Evolutionary conservation across 2,113 vertebrate species (phyloP).

Genomic region (Phrynosoma platyrhinos): DNA sequence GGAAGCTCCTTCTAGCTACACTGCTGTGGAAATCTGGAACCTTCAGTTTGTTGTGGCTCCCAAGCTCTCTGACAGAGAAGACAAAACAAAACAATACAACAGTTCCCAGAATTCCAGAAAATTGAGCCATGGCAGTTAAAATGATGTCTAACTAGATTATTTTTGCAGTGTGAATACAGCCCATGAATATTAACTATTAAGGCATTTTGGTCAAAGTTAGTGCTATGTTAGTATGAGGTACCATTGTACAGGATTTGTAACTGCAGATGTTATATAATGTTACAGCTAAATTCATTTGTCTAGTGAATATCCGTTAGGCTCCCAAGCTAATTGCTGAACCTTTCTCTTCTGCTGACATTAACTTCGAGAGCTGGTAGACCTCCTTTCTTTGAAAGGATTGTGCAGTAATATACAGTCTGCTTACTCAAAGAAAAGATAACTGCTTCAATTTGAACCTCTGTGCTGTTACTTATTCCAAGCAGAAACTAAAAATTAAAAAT

Average conservation of each 20-base stretch:
- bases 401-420: neutral
- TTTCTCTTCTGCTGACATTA: neutral
- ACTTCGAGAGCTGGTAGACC: neutral
- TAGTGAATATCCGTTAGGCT: neutral
- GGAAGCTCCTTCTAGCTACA: too few relatives aligned
- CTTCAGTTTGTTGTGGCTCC: too few relatives aligned
- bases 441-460: neutral
- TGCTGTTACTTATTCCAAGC: neutral
- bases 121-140: too few relatives aligned
- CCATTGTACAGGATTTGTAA: neutral
- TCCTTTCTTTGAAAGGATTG: neutral
- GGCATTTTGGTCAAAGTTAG: neutral
- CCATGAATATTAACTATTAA: neutral
- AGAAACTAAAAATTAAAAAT: conserved; percentile 8
- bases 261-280: neutral
- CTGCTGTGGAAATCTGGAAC: too few relatives aligned
- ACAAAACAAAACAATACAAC: too few relatives aligned
- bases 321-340: neutral
- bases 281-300: neutral
- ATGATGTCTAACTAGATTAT: too few relatives aligned
- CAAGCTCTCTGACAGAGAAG: too few relatives aligned
- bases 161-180: too few relatives aligned
- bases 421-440: neutral
- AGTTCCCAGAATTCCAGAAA: too few relatives aligned
- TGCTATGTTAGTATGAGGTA: neutral